These are phyloP conservation scores for Sebastes itinus DNA, from an alignment of 2,797 vertebrate genomes.

Conservation along the genomic window DNA sequence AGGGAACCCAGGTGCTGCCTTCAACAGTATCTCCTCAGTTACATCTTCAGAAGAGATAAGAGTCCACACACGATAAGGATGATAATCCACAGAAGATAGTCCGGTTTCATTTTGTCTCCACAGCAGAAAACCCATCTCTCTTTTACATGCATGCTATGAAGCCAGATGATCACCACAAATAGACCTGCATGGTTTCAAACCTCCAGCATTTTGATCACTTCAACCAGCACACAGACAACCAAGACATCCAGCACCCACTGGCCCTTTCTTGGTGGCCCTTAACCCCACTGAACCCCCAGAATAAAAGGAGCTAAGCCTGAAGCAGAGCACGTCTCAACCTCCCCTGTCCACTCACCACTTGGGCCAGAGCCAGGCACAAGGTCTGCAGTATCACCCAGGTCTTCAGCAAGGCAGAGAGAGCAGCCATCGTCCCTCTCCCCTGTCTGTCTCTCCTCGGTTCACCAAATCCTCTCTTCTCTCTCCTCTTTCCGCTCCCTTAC, in stretches of 20 bases:
- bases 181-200: not conserved
- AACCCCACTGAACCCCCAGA: slow-evolving; percentile 32
- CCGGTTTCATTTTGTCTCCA: slow-evolving; percentile 18
- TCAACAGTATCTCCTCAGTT: not conserved
- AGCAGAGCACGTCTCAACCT: slow-evolving; percentile 31
- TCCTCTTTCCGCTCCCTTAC: slow-evolving; percentile 60
- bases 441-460: slow-evolving; percentile 68
- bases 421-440: slow-evolving; percentile 83
- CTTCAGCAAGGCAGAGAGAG: slow-evolving; percentile 69
- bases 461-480: slow-evolving; percentile 67
- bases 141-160: slow-evolving; percentile 4
- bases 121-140: slow-evolving; percentile 25
- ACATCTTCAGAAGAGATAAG: slow-evolving; percentile 1
- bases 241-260: not conserved
- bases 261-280: slow-evolving; percentile 10
- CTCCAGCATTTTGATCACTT: slow-evolving; percentile 1
- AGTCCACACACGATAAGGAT: slow-evolving; percentile 26
- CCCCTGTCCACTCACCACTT: slow-evolving; percentile 90
- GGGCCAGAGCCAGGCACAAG: slow-evolving; percentile 88
- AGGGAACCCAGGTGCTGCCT: not conserved
- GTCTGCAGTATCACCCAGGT: slow-evolving; percentile 87
- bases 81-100: slow-evolving; percentile 46
- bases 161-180: not conserved
- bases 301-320: slow-evolving; percentile 25
- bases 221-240: slow-evolving; percentile 6